These are phyloP conservation scores for Megaustenia siamemsis DNA, from an alignment of 2,888 invertebrate genomes.

Conservation along the genomic window DNA sequence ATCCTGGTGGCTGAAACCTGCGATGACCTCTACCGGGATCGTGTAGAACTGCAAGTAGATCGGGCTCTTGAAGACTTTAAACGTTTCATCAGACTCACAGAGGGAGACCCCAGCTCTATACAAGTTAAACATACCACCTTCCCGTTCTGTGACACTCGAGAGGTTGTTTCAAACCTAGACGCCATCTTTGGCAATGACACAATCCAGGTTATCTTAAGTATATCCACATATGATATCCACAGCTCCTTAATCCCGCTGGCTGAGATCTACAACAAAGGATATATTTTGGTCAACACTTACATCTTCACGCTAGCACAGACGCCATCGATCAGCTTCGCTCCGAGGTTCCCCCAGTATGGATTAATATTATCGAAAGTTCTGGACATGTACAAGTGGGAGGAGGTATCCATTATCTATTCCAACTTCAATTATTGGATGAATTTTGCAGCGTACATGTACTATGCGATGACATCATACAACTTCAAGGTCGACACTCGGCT, in stretches of 20 bases:
- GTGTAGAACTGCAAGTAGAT: not conserved
- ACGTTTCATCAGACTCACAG: not conserved
- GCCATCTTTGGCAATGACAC: constrained; percentile 29
- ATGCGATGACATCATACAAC: not conserved
- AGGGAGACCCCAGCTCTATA: not conserved
- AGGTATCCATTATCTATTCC: constrained; percentile 9
- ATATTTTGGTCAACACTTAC: constrained; percentile 32
- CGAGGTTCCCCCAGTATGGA: constrained; percentile 28
- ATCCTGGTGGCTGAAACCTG: constrained; percentile 50
- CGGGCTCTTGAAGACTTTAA: constrained; percentile 20
- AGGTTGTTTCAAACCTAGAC: constrained; percentile 13
- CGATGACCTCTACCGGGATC: not conserved
- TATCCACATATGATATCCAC: constrained; percentile 44
- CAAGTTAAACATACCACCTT: not conserved
- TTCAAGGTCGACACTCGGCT: constrained; percentile 16
- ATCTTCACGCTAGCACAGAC: not conserved
- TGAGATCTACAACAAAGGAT: constrained; percentile 42
- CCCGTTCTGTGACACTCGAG: not conserved
- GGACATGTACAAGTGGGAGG: constrained; percentile 47
- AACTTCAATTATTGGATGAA: constrained; percentile 22
- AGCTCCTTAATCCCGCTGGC: constrained; percentile 27
- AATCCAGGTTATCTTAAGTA: not conserved
- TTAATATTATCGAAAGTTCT: constrained; percentile 33
- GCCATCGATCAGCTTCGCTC: not conserved
- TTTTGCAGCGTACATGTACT: constrained; percentile 39